Conservation (phyloP, 2,113 vertebrate species). For the Psettodes erumei region DNA sequence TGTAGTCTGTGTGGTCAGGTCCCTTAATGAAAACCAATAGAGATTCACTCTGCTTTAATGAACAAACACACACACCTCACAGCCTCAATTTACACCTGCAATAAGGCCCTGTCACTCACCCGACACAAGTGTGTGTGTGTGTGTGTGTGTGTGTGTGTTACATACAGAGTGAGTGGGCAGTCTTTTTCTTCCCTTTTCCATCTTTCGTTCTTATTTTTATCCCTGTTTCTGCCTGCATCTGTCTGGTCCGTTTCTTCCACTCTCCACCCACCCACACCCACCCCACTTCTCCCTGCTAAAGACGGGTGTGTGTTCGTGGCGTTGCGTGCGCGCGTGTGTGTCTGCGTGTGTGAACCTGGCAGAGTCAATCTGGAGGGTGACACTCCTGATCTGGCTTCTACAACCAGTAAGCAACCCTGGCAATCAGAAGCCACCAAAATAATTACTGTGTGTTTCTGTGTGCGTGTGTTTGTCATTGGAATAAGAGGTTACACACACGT, state of each 20-base stretch:
- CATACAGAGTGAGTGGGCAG: neutral
- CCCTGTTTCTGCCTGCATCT: neutral
- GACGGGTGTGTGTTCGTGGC: neutral
- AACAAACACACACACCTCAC: conserved; percentile 96
- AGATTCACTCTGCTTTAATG: conserved; percentile 99
- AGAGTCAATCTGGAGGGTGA: conserved; percentile 69
- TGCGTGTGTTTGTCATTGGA: conserved; percentile 2
- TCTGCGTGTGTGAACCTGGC: conserved; percentile 19
- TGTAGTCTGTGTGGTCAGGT: conserved; percentile 89
- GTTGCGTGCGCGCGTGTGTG: conserved; percentile 11
- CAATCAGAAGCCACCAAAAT: conserved; percentile 72
- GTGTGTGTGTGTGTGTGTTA: conserved; percentile 24
- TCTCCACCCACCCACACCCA: neutral
- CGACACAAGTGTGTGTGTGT: conserved; percentile 11
- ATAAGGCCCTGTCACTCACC: conserved; percentile 93
- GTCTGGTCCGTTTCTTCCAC: neutral
- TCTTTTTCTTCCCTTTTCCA: neutral
- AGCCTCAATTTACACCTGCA: conserved; percentile 98
- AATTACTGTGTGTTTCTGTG: conserved; percentile 46
- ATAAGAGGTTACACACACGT: conserved; percentile 22
- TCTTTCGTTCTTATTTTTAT: neutral
- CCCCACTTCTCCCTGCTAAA: neutral
- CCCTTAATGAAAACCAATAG: conserved; percentile 98
- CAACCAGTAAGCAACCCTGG: conserved; percentile 76
- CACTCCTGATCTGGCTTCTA: conserved; percentile 65